phyloP scores from a whole-genome alignment of 1,140 invertebrate species.

The Drosophila guanche region DNA sequence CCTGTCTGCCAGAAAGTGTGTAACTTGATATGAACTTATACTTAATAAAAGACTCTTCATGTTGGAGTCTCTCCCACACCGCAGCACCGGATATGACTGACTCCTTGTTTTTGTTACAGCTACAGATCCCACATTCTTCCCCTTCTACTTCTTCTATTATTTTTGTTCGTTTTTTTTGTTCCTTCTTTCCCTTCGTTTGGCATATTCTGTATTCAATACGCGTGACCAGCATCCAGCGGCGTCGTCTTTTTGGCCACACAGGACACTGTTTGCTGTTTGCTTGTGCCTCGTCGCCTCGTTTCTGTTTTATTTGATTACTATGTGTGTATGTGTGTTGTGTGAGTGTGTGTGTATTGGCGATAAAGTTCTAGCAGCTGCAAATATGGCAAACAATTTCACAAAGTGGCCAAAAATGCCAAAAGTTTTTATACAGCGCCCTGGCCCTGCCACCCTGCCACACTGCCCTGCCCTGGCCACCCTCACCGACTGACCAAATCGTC shows the following conservation, averaged over 20 bases:
- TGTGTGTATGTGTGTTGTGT: conserved; percentile 25
- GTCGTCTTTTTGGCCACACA: not conserved
- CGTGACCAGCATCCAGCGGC: conserved; percentile 14
- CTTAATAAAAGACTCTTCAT: conserved; percentile 71
- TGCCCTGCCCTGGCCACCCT: too few species aligned
- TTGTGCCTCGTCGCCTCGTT: conserved; percentile 33
- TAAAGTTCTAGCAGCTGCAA: conserved; percentile 74
- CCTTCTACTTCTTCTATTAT: too few species aligned
- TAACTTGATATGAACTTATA: conserved; percentile 72
- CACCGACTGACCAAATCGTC: conserved; percentile 22
- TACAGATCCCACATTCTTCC: not conserved
- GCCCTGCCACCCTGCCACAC: too few species aligned
- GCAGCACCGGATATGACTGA: conserved; percentile 32
- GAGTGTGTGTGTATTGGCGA: conserved; percentile 15
- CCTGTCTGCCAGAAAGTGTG: conserved; percentile 50
- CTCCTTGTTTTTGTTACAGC: conserved; percentile 38
- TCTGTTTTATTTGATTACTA: conserved; percentile 76
- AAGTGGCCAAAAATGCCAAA: conserved; percentile 67
- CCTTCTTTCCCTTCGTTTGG: conserved; percentile 1
- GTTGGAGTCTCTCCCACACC: conserved; percentile 4
- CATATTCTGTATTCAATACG: conserved; percentile 49
- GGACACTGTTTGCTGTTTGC: conserved; percentile 10
- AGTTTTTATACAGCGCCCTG: conserved; percentile 53
- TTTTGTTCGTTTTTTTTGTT: too few species aligned
- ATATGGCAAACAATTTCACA: conserved; percentile 81